Evolutionary conservation across 2,113 vertebrate genomes (phyloP).

Genomic region (Phrynosoma blainvillii): DNA sequence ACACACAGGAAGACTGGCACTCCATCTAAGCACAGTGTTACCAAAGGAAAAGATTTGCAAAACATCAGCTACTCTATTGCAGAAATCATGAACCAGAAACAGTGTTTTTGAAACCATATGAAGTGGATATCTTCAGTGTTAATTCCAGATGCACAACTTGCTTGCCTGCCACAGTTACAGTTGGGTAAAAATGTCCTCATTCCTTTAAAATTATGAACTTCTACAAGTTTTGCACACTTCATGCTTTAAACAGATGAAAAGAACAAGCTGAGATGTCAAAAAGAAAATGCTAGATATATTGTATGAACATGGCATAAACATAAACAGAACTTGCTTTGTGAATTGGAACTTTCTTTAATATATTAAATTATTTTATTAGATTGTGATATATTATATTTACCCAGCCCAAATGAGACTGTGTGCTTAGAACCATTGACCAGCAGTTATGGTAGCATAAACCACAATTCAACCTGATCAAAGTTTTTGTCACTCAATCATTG

Average conservation of each 20-base stretch:
- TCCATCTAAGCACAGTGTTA: background rate
- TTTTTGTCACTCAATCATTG: background rate
- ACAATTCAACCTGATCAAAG: background rate
- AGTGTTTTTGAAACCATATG: background rate
- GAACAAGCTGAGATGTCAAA: conserved; percentile 1
- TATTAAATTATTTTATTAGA: background rate
- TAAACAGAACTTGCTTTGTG: conserved; percentile 9
- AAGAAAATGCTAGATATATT: conserved; percentile 21
- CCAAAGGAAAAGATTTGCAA: background rate
- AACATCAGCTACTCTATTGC: background rate
- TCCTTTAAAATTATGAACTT: conserved; percentile 18
- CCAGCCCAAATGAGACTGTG: background rate
- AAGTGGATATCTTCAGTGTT: background rate
- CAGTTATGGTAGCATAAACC: background rate
- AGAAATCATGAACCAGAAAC: background rate
- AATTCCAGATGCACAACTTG: conserved; percentile 4
- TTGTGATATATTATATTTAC: background rate
- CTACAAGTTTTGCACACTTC: background rate
- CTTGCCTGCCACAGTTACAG: background rate
- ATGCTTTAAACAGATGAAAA: conserved; percentile 29
- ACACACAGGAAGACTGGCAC: background rate
- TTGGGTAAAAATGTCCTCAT: background rate
- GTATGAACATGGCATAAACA: background rate
- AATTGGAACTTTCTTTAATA: conserved; percentile 6
- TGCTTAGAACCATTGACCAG: background rate